Base-by-base conservation (phyloP, 2,113 vertebrate species). In the Ariopsis seemanni region DNA sequence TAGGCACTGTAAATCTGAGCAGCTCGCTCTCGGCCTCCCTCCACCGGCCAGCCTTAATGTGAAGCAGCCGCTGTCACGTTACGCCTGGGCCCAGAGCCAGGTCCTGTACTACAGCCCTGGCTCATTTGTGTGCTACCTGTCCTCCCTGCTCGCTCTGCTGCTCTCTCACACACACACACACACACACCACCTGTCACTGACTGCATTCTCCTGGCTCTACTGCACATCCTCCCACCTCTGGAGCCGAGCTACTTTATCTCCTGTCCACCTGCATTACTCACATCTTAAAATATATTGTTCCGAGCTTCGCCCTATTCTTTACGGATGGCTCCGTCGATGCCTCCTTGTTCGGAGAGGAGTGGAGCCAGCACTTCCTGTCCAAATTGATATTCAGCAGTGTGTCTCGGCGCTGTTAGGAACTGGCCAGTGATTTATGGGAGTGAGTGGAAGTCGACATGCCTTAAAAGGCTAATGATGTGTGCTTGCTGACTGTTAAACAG, bases 391-490 rank as follows among this genome's bases (percentile, higher is more conserved):
- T 83, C 86, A 83, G 69, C 81, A 34, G 25, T 2, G 25, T 67
- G 65, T 69, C 65, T 20, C 55, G 17, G 42, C 25, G 83, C 89
- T 78, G 62, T 74, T 82, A 60, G n/a, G 78, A 88, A 75, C 77
- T 74, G 65, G 79, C 80, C 80, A 57, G 34, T 86, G 84, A 88
- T 88, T 87, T 90, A 87, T 87, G 71, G 48, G 48, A 30, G 81
- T 84, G 58, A 50, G 62, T 81, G 22, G 62, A 75, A 71, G 75
- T 81, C 86, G 83, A 27, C 84, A 83, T 82, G 63, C 79, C 74
- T 90, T 88, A 90, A 75, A 86, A 82, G 58, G 82, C 78, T 89
- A 85, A 87, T 85, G 82, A 87, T 82, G 88, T 87, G 82, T 85
- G 83, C 77, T 87, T 60, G 57, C 63, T 87, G 85, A 85, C 88